Base-by-base conservation (phyloP, 2,888 invertebrate species). In the Cephus pygmeus region DNA sequence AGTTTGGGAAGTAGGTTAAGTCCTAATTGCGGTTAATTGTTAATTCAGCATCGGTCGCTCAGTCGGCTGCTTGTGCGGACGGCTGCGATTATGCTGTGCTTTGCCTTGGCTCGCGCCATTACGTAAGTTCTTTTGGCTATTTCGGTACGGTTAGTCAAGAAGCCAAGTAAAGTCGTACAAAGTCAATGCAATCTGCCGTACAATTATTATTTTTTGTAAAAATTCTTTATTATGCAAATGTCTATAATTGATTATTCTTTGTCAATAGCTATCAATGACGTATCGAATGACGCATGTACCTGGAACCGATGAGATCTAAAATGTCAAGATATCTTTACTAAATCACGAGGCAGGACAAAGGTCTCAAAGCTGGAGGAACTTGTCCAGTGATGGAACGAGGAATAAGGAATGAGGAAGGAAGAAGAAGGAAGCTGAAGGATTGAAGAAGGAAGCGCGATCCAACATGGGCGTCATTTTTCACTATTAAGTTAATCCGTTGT, bases 1-100 rank as follows among this genome's bases (percentile, higher is more conserved):
- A 35, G 83, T 83, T 85, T 83, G 82, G 85, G 83, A 89, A 89
- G 87, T 89, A 86, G 89, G 89, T 89, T 88, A 89, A 85, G 84
- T 83, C 85, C 85, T 89, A 89, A 89, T 89, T 88, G 87, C 87
- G 85, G 86, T 88, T 89, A 89, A 89, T 89, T 89, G 88, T 84
- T 84, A 83, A 87, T 87, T 88, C 87, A 86, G 85, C 86, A 86
- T 84, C 88, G 71, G 12, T 33, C 71, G 31, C 34, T 31, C 71
- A 31, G 71, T 34, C 33, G 71, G 31, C 71, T 71, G 56, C 15
- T 56, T 12, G 12, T 12, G 71, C 71, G 71, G 33, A 34, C 71
- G 71, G 71, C 34, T 31, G 71, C 71, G 71, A 34, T 71, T 71
- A 71, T 31, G 71, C 71, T 71, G 34, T 31, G 71, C 31, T 71